phyloP scores from a whole-genome alignment of 2,797 vertebrate genomes.

The Lutra lutra region DNA sequence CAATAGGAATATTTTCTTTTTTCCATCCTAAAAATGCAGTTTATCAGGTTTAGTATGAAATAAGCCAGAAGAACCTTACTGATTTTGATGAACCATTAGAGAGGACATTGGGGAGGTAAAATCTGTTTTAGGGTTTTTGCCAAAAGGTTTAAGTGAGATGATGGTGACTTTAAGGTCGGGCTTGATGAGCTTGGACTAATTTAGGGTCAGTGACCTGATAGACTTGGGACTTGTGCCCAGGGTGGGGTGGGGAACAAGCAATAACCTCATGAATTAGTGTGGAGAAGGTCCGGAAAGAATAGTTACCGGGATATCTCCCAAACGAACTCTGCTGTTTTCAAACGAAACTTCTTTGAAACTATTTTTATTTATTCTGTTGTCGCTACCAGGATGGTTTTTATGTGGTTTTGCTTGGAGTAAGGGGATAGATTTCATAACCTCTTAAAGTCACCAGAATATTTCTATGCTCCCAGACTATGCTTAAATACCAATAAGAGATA shows the following conservation, averaged over 20 bases:
- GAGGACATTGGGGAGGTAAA: background rate
- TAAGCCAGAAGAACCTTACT: constrained; percentile 18
- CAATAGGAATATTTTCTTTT: constrained; percentile 48
- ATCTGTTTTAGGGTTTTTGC: background rate
- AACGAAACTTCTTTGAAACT: background rate
- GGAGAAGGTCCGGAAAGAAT: background rate
- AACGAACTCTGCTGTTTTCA: background rate
- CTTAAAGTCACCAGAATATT: background rate
- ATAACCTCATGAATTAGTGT: background rate
- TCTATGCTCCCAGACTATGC: background rate
- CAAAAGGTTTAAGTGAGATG: background rate
- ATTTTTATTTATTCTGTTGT: constrained; percentile 26
- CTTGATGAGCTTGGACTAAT: background rate
- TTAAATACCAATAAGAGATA: background rate
- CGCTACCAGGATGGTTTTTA: background rate
- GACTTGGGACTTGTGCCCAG: background rate
- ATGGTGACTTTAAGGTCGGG: background rate
- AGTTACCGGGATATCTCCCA: background rate
- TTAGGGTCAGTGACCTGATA: background rate
- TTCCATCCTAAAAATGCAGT: constrained; percentile 47
- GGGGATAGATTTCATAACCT: background rate
- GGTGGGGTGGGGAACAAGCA: background rate
- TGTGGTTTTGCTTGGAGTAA: constrained; percentile 21
- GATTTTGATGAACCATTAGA: constrained; percentile 60
- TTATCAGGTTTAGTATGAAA: constrained; percentile 60